Evolutionary conservation across 2,797 vertebrate species (phyloP), one percentile per base, ranked within the genome.

Genomic region (Darevskia mixta): DNA sequence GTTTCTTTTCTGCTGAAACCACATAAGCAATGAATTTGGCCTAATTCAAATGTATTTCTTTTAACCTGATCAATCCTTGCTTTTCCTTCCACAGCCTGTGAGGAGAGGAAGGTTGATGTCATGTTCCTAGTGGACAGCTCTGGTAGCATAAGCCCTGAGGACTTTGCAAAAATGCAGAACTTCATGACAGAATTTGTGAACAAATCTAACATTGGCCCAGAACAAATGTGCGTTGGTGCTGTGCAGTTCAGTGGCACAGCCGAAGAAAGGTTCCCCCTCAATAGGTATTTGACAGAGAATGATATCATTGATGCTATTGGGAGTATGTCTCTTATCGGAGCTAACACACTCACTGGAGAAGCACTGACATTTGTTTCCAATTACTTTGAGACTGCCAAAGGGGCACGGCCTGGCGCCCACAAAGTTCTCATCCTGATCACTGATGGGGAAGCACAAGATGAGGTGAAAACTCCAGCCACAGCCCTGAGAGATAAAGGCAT

Each of bases 81-180:
- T 3, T 91, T 87, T 89, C 80, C 25, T 84, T 84, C 38, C 83
- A 1, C 18, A 97, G 97, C 91, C 86, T 96, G 96, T 90, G 92
- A 94, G 73, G 87, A 95, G 32, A 92, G 94, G 90, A 92, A 93
- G 90, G 95, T 95, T 0, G 97, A 97, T 86, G 86, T 97, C 82
- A 93, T 97, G 91, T 97, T 97, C 88, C 92, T 97, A 71, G 94
- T 97, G 89, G 96, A 96, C 92, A 96, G 96, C 87, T 97, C 97
- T 10, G 87, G 78, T 18, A 96, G 95, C 83, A 97, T 96, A 85
- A 89, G 92, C 32, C 0, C 0, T 9, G 91, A 94, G 1, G 93
- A 97, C 85, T 97, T 96, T 86, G 6, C 8, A 5, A 95, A 96
- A 91, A 96, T 97, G 94, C 96, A 97, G 87, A 83, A 35, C 0